Evolutionary conservation across 2,888 invertebrate species (phyloP).

Genomic region (Chloromyia formosa): DNA sequence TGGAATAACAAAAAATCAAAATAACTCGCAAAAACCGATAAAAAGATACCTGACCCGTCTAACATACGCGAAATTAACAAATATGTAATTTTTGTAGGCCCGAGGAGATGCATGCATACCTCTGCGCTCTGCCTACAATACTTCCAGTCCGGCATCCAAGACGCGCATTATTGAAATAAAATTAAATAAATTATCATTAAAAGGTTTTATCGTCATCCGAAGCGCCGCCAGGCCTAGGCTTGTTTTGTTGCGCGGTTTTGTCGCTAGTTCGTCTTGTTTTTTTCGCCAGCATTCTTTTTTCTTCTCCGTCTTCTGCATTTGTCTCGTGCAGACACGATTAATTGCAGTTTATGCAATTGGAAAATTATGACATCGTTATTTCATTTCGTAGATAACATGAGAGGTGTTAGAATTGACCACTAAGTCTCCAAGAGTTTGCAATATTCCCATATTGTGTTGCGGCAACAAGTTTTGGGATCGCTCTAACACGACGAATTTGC

Average conservation of each 20-base stretch:
- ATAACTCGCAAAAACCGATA: slow-evolving; percentile 6
- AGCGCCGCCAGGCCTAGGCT: slow-evolving; percentile 11
- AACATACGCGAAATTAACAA: slow-evolving; percentile 16
- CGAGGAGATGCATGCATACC: slow-evolving; percentile 12
- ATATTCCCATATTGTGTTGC: background rate
- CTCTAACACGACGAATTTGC: slow-evolving; percentile 22
- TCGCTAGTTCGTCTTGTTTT: background rate
- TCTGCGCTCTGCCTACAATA: background rate
- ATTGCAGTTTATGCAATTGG: slow-evolving; percentile 41
- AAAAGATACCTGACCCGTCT: slow-evolving; percentile 18
- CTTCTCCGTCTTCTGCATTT: background rate
- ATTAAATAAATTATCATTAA: slow-evolving; percentile 41
- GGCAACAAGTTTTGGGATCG: slow-evolving; percentile 14
- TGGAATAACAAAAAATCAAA: background rate
- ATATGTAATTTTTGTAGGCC: slow-evolving; percentile 9
- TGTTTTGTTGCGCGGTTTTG: background rate
- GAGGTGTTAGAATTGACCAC: slow-evolving; percentile 26
- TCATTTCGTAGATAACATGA: slow-evolving; percentile 40
- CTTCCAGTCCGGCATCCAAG: background rate
- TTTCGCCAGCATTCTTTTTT: background rate
- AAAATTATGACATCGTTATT: slow-evolving; percentile 43
- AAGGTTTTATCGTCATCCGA: slow-evolving; percentile 34
- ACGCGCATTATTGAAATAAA: slow-evolving; percentile 33
- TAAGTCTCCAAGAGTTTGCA: background rate
- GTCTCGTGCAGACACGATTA: slow-evolving; percentile 21